Evolutionary conservation across 23 tunicate species (phyloP).

Genomic region (Phallusia fumigata): DNA sequence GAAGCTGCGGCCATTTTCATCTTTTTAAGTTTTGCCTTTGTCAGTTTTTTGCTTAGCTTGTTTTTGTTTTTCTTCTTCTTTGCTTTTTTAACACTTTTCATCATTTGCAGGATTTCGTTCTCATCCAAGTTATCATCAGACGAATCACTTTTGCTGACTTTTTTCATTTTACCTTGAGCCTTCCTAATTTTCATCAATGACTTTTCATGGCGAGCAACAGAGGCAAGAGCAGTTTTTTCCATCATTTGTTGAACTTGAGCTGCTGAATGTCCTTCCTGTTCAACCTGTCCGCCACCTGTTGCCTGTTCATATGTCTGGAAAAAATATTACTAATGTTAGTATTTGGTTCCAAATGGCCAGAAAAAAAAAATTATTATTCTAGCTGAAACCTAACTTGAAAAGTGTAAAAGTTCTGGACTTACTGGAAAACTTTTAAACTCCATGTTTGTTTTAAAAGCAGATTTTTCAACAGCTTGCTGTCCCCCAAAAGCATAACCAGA

Average conservation of each 20-base stretch:
- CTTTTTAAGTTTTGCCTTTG: neutral
- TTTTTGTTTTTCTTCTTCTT: constrained; percentile 21
- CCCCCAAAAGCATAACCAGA: neutral
- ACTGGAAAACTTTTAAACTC: constrained; percentile 6
- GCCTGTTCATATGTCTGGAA: neutral
- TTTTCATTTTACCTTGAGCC: constrained; percentile 17
- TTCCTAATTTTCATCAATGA: constrained; percentile 39
- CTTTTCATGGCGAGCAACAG: constrained; percentile 56
- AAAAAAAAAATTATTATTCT: no score
- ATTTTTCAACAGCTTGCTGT: neutral
- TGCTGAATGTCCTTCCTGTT: neutral
- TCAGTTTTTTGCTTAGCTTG: constrained; percentile 8
- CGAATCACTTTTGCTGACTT: constrained; percentile 23
- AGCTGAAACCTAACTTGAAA: no score
- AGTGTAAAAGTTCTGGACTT: no score
- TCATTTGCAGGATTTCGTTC: constrained; percentile 10
- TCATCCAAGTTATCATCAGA: constrained; percentile 27
- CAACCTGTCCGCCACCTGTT: neutral
- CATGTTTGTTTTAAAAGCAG: neutral
- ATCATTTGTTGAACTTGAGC: constrained; percentile 43
- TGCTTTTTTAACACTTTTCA: constrained; percentile 31
- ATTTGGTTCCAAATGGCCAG: no score
- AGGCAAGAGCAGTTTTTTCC: constrained; percentile 49
- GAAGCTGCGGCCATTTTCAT: neutral
- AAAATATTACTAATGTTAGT: neutral